Base-by-base conservation (phyloP, 2,888 invertebrate species). In the Drosophila quasianomalipes region DNA sequence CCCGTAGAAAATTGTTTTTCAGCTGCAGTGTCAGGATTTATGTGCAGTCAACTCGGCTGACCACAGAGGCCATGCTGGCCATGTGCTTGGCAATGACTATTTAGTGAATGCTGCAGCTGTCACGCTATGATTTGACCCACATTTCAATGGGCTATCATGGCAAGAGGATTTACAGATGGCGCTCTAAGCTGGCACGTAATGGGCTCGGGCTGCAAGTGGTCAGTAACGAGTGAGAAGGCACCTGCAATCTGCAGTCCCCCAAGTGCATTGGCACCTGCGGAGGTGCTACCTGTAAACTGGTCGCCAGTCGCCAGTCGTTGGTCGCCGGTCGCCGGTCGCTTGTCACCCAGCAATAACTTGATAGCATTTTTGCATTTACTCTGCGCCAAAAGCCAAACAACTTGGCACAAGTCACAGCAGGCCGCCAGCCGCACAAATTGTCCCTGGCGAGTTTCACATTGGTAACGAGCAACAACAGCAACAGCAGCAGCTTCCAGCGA, bases 1-100 rank as follows among this genome's bases (percentile, higher is more conserved):
- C 85, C 90, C 85, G 88, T 88, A 79, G 81, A 89, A 90, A 87
- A 87, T 87, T 90, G 87, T 87, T 90, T 90, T 82, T 79, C 88
- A 81, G 76, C 87, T 90, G 81, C 87, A 76, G 87, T 76, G 79
- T 84, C 87, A 84, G 86, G 89, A 90, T 90, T 90, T 89, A 79
- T 84, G 86, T 82, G 76, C 74, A 74, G 64, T 47, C 62, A 70
- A 51, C 67, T 22, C 64, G 30, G 52, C 30, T 30, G 22, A 35
- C 54, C 33, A 44, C 33, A 26, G 58, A 51, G 65, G 37, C 37
- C 30, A n/a, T 44, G 54, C 30, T 26, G 54, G 19, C 37, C 33
- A 2, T 41, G 58, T 33, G 49, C 57, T 47, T 54, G 75, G 78
- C 80, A 62, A 54, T 76, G 90, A 81, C 89, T 83, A 88, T 88